Evolutionary conservation across 2,888 invertebrate genomes (phyloP).

Genomic region (Papilio protenor): DNA sequence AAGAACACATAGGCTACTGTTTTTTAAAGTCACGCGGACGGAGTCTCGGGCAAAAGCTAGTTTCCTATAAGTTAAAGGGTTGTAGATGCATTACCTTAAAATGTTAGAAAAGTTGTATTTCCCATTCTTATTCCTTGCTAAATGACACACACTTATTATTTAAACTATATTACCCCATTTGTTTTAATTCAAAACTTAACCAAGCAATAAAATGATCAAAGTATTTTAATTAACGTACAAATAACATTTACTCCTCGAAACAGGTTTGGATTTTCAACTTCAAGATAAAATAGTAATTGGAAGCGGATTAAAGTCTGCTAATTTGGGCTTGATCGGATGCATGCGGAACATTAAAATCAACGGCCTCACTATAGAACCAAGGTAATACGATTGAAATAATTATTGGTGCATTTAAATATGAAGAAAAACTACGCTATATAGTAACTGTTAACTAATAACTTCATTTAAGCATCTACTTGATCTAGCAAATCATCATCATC

Average conservation of each 20-base stretch:
- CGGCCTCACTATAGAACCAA: slow-evolving; percentile 90
- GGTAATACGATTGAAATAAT: slow-evolving; percentile 54
- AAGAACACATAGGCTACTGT: no score
- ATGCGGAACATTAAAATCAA: slow-evolving; percentile 95
- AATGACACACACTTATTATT: neutral
- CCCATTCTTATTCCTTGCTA: no score
- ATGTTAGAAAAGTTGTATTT: no score
- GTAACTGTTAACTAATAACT: neutral
- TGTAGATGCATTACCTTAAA: no score
- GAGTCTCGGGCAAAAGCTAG: no score
- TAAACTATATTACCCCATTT: neutral
- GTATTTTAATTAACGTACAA: neutral
- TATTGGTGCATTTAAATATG: neutral
- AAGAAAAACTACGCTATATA: neutral
- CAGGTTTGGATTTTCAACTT: slow-evolving; percentile 86
- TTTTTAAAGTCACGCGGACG: no score
- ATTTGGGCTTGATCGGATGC: slow-evolving; percentile 94
- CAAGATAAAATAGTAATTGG: slow-evolving; percentile 91
- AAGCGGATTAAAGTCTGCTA: slow-evolving; percentile 89
- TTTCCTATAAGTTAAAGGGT: no score
- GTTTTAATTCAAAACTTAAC: neutral
- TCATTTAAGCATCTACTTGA: neutral
- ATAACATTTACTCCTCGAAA: neutral
- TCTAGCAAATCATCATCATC: neutral
- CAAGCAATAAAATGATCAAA: neutral